phyloP scores from a whole-genome alignment of 2,888 invertebrate species.

The Cantharis rustica region DNA sequence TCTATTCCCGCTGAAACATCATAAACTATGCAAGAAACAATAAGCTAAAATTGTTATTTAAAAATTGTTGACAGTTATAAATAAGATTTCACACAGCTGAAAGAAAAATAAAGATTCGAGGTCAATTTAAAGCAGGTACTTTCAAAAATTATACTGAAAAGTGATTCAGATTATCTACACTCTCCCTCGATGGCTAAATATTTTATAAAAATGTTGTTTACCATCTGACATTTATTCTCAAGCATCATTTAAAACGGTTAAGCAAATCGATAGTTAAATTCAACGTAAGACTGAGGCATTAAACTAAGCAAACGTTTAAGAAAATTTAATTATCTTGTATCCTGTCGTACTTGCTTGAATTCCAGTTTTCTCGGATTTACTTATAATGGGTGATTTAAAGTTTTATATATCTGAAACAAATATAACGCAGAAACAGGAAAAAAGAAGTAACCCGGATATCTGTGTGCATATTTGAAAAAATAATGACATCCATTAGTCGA shows the following conservation, averaged over 20 bases:
- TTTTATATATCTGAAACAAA: neutral
- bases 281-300: neutral
- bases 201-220: neutral
- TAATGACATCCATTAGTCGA: constrained; percentile 9
- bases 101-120: neutral
- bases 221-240: neutral
- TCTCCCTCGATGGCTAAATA: neutral
- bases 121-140: neutral
- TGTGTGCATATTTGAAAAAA: constrained; percentile 1
- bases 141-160: neutral
- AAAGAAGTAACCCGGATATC: neutral
- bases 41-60: neutral
- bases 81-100: neutral
- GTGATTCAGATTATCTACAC: neutral
- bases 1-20: neutral
- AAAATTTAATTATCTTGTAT: neutral
- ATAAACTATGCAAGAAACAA: neutral
- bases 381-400: neutral
- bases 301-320: neutral
- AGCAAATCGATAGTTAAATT: neutral
- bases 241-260: neutral
- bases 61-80: neutral
- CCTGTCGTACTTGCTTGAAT: neutral
- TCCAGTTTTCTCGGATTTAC: neutral
- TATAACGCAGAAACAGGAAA: neutral